Evolutionary conservation across 92 coral and sea anemone genomes (phyloP), one percentile per base, ranked within the genome.

Genomic region (Heteractis magnifica): DNA sequence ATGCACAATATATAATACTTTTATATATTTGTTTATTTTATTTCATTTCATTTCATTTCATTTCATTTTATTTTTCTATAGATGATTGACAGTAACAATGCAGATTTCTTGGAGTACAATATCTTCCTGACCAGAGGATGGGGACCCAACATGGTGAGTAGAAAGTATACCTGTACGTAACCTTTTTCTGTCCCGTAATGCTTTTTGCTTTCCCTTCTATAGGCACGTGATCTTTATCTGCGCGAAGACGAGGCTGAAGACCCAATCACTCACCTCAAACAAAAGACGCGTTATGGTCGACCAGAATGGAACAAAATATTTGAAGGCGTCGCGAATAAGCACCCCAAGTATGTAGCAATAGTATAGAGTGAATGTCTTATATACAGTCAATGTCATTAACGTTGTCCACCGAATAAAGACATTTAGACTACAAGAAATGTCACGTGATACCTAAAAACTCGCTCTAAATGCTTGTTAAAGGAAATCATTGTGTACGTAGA

Each of bases 101-200:
- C 34, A 12, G 97, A 88, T 52, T 95, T 95, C 83, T 83, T 95
- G 56, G 97, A 95, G 77, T 93, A 93, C 82, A 87, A 95, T 83
- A 95, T 95, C 77, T 95, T 93, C 85, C 87, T 95, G 41, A 95
- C 98, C 21, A 87, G 98, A 87, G 98, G 98, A 19, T 95, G 98
- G 98, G 94, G 94, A 19, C 91, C 94, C 34, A 93, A 95, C 80
- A 91, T 92, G 93, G 98, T 91, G 12, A 62, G 20, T 62, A 62
- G 18, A 18, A 1, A 5, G n/a, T n/a, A 6, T 12, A 0, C 18
- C 65, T 62, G 6, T 20, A 18, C 9, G 23, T 62, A 18, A 18
- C 41, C 86, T 41, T 68, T 1, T 23, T 23, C 73, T 68, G 10
- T 68, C 73, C 73, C 73, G 26, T 68, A 64, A n/a, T 64, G 7